A percentile compares a stretch with the other conserved stretches of the same genome.
Evolutionary conservation across 2,888 invertebrate species (phyloP).

Genomic region (Gymnosoma rotundatum): DNA sequence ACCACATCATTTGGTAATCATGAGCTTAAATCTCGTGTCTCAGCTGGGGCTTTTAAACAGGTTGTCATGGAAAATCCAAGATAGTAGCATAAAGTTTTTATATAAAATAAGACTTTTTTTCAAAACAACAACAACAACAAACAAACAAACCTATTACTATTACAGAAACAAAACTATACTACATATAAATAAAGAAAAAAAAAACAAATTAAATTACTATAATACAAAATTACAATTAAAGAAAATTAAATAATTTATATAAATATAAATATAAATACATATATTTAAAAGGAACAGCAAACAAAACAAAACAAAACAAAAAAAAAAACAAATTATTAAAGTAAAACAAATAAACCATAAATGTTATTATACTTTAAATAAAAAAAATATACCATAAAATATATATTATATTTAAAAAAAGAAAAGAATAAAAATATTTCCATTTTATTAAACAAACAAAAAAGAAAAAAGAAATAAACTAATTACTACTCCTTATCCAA

Average conservation of each 20-base stretch:
- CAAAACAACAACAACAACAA: conserved; percentile 57
- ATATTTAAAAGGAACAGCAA: conserved; percentile 22
- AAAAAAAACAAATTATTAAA: conserved; percentile 32
- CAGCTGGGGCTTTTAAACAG: conserved; percentile 88
- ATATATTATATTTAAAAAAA: conserved; percentile 47
- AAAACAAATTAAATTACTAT: conserved; percentile 53
- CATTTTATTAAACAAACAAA: conserved; percentile 62
- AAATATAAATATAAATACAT: neutral
- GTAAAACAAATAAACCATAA: conserved; percentile 29
- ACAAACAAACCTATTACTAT: conserved; percentile 63
- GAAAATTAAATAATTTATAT: conserved; percentile 47
- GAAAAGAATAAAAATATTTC: conserved; percentile 59
- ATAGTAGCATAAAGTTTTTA: conserved; percentile 83
- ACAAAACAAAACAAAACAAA: too few relatives aligned
- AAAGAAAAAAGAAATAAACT: conserved; percentile 48
- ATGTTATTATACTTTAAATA: conserved; percentile 43
- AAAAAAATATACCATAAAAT: conserved; percentile 41
- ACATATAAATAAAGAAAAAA: conserved; percentile 23
- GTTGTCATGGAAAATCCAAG: conserved; percentile 90
- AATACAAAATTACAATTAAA: conserved; percentile 43
- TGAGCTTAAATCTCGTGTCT: conserved; percentile 90
- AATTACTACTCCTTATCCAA: conserved; percentile 31
- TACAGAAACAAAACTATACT: conserved; percentile 49
- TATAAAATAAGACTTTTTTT: conserved; percentile 62
- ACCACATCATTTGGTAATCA: conserved; percentile 93